These are phyloP conservation scores for Tricholaema leucomelas DNA, from an alignment of 2,113 vertebrate genomes.

Conservation along the genomic window DNA sequence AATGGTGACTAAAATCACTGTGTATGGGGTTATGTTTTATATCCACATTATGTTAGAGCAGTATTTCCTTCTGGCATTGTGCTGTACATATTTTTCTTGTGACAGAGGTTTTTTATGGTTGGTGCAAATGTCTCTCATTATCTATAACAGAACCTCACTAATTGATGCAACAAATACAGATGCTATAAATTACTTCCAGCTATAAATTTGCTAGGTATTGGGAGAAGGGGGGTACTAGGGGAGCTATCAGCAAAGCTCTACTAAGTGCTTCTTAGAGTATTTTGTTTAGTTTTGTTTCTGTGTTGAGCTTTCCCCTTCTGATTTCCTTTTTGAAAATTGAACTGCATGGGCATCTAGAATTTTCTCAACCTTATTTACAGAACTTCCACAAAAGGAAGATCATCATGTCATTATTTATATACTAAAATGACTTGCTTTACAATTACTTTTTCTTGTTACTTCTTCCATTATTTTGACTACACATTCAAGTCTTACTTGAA, in stretches of 20 bases:
- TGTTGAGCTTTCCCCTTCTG: not conserved
- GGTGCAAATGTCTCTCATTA: not conserved
- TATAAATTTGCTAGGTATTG: not conserved
- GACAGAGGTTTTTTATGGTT: not conserved
- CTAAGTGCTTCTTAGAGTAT: not conserved
- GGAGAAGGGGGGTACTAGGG: not conserved
- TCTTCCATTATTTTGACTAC: not conserved
- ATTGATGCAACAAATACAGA: not conserved
- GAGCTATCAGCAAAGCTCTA: not conserved
- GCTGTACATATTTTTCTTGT: not conserved
- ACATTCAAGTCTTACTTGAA: not conserved
- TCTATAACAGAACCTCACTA: not conserved
- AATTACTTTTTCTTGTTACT: not conserved
- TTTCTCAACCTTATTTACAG: not conserved
- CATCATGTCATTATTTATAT: not conserved
- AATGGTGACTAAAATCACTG: not conserved
- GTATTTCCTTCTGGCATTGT: not conserved
- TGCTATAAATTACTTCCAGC: not conserved
- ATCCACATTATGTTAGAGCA: not conserved
- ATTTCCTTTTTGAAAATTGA: not conserved
- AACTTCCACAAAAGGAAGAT: not conserved
- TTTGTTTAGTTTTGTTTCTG: not conserved
- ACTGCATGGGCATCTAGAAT: not conserved
- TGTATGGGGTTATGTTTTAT: not conserved
- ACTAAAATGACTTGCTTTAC: not conserved